Base-by-base conservation (phyloP, 2,113 vertebrate species). In the Coryphaenoides rupestris region DNA sequence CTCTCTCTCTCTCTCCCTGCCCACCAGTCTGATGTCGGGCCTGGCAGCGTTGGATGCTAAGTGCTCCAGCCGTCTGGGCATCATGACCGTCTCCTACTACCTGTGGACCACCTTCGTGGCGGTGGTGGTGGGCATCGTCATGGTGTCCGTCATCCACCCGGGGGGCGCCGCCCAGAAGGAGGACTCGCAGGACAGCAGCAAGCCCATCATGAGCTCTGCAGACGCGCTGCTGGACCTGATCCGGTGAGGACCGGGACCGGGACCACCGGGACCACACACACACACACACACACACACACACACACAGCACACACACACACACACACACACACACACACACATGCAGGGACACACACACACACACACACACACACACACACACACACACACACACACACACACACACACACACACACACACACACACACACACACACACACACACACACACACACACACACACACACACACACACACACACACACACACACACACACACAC, bases 31-130 rank as follows among this genome's bases (percentile, higher is more conserved):
- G 85, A 96, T 99, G 94, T 99, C 96, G 0, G 95, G 96, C 52
- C 90, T 99, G 1, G 96, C 96, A 40, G 96, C 96, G 19, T 89
- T 99, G 50, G 95, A 99, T 46, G 92, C 96, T 55, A 99, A 98
- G 88, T 96, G 95, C 17, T 98, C 95, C 69, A 96, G 96, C 73
- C 94, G 95, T 24, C 82, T 99, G 63, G 96, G 96, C 16, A 90
- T 99, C 74, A 95, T 99, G 78, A 98, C 95, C 0, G 88, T 99
- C 74, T 95, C 96, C 0, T 99, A 99, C 74, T 99, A 99, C 86
- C 88, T 99, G 77, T 98, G 96, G 96, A 99, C 96, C 78, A 99
- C 96, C 4, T 98, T 99, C 50, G 87, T 99, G 78, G 96, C 96
- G 0, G 96, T 99, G 60, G 62, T 98, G 19, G 94, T 98, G 81